Base-by-base conservation (phyloP, 1,140 invertebrate genomes). In the Chelonus insularis region DNA sequence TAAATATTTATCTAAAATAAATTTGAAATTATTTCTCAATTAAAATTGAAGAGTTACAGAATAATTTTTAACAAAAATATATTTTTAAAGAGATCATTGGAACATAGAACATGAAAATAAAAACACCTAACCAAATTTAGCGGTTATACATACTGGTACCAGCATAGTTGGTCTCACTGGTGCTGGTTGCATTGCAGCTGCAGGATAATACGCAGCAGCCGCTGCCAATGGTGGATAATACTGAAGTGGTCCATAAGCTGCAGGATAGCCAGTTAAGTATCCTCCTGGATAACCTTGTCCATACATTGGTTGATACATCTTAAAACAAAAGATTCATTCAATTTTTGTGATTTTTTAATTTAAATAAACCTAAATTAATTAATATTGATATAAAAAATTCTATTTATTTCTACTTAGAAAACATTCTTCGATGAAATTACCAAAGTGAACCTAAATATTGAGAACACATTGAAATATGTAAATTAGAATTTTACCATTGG, bases 221-320 rank as follows among this genome's bases (percentile, higher is more conserved):
- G 87, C 81, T 74, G 87, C 84, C 75, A 88, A 78, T 7, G 87
- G 84, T 23, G 88, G 87, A 83, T 90, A 91, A 80, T 89, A 90
- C 73, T 86, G 86, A 69, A 87, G 78, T 14, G 88, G 88, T 64
- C 88, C 87, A 76, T 89, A 90, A 57, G 88, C 86, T 68, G 86
- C 82, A 39, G 88, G 88, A 83, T 90, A 91, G 56, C 88, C 87
- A 41, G 77, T 64, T 70, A 89, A 84, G 72, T 89, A 89, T 41
- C 86, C 86, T 18, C 78, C 78, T 7, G 88, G 88, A 78, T 90
- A 90, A 50, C 88, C 87, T 63, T 87, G 85, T 29, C 87, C 86
- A 68, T 89, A 89, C 86, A 89, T 88, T 9, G 87, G 88, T 56
- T 85, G 88, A 74, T 89, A 89, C 86, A 89, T 88, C 87, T 89